Percentiles rank a stretch among this genome's conserved stretches.
Conservation (phyloP, 2,113 vertebrate species). For the Chionodraco myersi region DNA sequence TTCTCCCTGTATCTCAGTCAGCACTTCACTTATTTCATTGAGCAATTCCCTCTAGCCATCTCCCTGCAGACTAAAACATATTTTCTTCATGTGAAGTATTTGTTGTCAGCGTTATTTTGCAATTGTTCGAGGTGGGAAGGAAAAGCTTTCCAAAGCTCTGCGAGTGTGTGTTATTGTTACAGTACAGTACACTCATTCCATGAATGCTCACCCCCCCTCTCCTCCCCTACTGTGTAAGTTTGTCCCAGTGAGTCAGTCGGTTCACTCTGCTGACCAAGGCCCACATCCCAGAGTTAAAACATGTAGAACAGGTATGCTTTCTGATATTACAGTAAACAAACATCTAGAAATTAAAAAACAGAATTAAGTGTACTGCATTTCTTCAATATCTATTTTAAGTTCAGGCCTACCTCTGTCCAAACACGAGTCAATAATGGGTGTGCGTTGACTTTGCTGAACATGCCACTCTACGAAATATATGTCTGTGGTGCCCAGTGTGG, state of each 20-base stretch:
- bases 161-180: slow-evolving; percentile 64
- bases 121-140: slow-evolving; percentile 68
- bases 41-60: slow-evolving; percentile 59
- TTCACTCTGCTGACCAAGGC: slow-evolving; percentile 56
- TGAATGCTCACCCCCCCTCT: slow-evolving; percentile 38
- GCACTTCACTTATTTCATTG: slow-evolving; percentile 57
- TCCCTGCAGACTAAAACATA: slow-evolving; percentile 51
- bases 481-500: slow-evolving; percentile 59
- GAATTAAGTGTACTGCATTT: neutral
- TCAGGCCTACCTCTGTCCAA: neutral
- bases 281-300: slow-evolving; percentile 35
- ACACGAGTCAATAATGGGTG: neutral
- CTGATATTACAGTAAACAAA: neutral
- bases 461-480: slow-evolving; percentile 34
- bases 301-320: slow-evolving; percentile 38
- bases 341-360: neutral
- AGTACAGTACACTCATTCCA: slow-evolving; percentile 62
- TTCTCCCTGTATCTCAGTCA: slow-evolving; percentile 29
- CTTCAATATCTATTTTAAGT: neutral
- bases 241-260: slow-evolving; percentile 55
- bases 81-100: slow-evolving; percentile 71
- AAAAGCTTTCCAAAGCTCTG: slow-evolving; percentile 44
- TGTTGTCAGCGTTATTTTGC: slow-evolving; percentile 71
- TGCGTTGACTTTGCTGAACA: slow-evolving; percentile 15
- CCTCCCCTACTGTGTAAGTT: slow-evolving; percentile 56